Percentiles rank a stretch among this genome's conserved stretches.
These are phyloP conservation scores for Callospermophilus lateralis DNA, from an alignment of 2,113 vertebrate species.

Conservation along the genomic window DNA sequence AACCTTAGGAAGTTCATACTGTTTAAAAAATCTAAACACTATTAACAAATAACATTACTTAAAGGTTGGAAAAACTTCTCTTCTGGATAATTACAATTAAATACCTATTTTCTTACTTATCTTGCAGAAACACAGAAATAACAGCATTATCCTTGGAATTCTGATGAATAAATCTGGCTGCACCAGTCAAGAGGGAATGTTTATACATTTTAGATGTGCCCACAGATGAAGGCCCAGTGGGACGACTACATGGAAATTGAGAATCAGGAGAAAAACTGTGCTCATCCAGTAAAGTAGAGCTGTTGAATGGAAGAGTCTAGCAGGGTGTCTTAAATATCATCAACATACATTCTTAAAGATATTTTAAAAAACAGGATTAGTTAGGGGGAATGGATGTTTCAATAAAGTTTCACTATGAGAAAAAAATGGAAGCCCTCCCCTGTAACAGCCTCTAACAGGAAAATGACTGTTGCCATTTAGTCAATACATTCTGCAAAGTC, in stretches of 20 bases:
- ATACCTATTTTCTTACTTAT: background rate
- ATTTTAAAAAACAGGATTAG: background rate
- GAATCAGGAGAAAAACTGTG: background rate
- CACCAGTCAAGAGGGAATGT: background rate
- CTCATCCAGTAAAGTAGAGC: background rate
- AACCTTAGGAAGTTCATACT: background rate
- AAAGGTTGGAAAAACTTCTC: background rate
- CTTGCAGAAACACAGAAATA: background rate
- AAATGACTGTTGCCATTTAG: background rate
- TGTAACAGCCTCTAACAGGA: background rate
- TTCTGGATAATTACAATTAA: background rate
- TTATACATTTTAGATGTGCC: background rate
- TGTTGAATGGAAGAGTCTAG: background rate
- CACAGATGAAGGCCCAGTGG: background rate
- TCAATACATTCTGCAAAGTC: background rate
- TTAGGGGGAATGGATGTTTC: background rate
- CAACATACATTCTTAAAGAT: background rate
- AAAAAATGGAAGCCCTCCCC: background rate
- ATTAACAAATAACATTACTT: background rate
- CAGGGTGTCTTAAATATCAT: background rate
- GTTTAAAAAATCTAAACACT: background rate
- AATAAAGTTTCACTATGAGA: background rate
- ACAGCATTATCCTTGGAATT: background rate
- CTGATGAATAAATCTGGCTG: background rate
- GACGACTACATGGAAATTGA: rapidly evolving